Base-by-base conservation (phyloP, 2,888 invertebrate species). In the Copidosoma aretas region DNA sequence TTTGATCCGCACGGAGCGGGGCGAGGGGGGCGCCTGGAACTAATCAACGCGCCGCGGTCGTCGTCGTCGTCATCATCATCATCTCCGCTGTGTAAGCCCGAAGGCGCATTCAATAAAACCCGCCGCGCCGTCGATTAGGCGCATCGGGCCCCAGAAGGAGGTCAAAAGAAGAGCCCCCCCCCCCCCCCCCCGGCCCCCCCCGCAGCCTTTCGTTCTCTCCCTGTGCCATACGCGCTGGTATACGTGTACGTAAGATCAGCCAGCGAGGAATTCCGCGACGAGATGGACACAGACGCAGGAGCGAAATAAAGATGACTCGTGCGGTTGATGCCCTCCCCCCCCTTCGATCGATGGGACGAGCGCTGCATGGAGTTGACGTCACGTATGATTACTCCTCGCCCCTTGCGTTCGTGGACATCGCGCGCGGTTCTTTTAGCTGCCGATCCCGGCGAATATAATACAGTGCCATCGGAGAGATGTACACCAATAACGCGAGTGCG, bases 341-440 rank as follows among this genome's bases (percentile, higher is more conserved):
- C 67, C 61, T 67, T 67, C n/a, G n/a, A n/a, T n/a, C n/a, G n/a
- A n/a, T n/a, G n/a, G n/a, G n/a, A n/a, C n/a, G n/a, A n/a, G n/a
- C n/a, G n/a, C n/a, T n/a, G n/a, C n/a, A n/a, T n/a, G n/a, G 56
- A 14, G 54, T 49, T 79, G 79, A 80, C 80, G 81, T 81, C 82
- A 81, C 77, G 76, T 77, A 79, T 81, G 81, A 81, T 81, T 81
- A 78, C 77, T 78, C 77, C 76, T 78, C 49, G 59, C 61, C n/a
- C 58, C 54, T 75, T 46, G 4, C 15, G 15, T 46, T 46, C 17
- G 8, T 41, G 41, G n/a, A n/a, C 32, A 32, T 74, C 70, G 43
- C 22, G 12, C 19, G 43, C 58, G 49, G 25, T n/a, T n/a, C n/a
- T n/a, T n/a, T n/a, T n/a, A n/a, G 25, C n/a, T 51, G 52, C 51